Conservation (phyloP, 2,113 vertebrate species). For the Tragelaphus scriptus region DNA sequence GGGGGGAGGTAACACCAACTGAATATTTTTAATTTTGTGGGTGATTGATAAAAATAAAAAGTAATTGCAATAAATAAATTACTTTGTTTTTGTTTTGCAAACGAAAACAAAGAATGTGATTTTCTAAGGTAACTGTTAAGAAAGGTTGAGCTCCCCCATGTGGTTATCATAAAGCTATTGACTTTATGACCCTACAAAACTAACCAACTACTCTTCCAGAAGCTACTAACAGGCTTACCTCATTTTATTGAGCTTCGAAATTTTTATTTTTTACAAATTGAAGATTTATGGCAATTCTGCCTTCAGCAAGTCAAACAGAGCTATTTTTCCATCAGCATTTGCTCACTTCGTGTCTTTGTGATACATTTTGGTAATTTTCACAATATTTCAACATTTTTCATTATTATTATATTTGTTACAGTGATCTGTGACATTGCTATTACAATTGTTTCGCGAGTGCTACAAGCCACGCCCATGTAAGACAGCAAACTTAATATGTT, state of each 20-base stretch:
- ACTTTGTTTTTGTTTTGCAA: not conserved
- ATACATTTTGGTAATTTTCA: not conserved
- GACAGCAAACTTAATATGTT: not conserved
- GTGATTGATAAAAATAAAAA: slow-evolving; percentile 1
- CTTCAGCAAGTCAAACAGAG: not conserved
- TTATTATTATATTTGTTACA: not conserved
- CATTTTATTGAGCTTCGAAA: not conserved
- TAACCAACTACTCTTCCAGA: not conserved
- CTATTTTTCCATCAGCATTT: not conserved
- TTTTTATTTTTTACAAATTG: not conserved
- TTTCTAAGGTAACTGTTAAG: not conserved
- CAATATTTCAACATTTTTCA: not conserved
- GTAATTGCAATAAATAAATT: not conserved
- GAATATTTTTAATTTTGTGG: not conserved
- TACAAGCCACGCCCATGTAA: not conserved
- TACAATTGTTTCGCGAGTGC: not conserved
- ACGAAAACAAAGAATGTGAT: not conserved
- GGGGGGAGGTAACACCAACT: not conserved
- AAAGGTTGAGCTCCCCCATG: not conserved
- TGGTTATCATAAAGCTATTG: not conserved
- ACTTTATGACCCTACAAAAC: not conserved
- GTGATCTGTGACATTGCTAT: not conserved
- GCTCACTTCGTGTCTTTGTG: not conserved
- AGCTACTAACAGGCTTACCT: not conserved
- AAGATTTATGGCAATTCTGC: not conserved